Evolutionary conservation across 2,113 vertebrate species (phyloP), one percentile per base, ranked within the genome.

Genomic region (Anguilla japonica): DNA sequence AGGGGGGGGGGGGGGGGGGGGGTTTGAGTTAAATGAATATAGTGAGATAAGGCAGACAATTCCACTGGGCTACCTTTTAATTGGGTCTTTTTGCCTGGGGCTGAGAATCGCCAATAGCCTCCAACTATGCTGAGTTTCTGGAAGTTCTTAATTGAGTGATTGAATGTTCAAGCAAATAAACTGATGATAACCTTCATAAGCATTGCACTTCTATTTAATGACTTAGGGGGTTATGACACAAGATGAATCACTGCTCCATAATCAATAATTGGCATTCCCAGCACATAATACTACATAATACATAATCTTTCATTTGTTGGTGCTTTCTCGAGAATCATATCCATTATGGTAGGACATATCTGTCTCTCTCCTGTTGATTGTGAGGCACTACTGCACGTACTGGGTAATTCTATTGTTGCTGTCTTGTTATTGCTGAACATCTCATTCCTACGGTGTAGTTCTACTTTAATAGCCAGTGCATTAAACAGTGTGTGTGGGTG

Each of bases 31-130:
- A 81, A 46, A 43, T 16, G 41, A 85, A 85, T 46, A n/a, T 43
- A 79, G 43, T 85, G 84, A 79, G 84, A 85, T 67, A 90, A 89
- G 26, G 63, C 20, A 71, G 90, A 83, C 85, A 94, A 95, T 95
- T 94, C 94, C 94, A 91, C 88, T 87, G 93, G 94, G 94, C 90
- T 91, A 93, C 90, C 92, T 92, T 92, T 93, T 95, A 95, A 95
- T 96, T 95, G 95, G 94, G 92, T 93, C 92, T 93, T 90, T 88
- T 90, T 87, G 93, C 95, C 93, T 79, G 88, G 89, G 92, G 94
- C 91, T 81, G 78, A 90, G 88, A 88, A 89, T 93, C 89, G 94
- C 94, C 91, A 91, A 87, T 88, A 92, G 93, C 88, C 92, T 91
- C 90, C 81, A 84, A 90, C 91, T 92, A 91, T 89, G 89, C 92